Percentiles rank a stretch among this genome's conserved stretches.
These are phyloP conservation scores for Coronaproctus castanopsis DNA, from an alignment of 2,888 invertebrate species.

Conservation along the genomic window DNA sequence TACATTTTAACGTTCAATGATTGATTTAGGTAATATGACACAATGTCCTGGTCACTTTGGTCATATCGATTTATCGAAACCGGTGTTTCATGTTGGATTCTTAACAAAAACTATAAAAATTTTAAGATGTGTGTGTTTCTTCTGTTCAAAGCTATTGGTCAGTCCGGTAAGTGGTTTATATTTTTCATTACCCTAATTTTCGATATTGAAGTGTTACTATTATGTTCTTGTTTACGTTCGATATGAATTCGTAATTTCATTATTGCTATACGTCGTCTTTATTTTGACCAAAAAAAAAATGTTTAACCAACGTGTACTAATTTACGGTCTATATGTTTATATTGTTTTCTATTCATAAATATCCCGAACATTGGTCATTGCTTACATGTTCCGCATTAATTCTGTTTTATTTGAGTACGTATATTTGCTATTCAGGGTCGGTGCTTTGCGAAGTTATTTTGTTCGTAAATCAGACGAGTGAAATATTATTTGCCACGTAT, in stretches of 20 bases:
- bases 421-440: too few relatives aligned
- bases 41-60: slow-evolving; percentile 99
- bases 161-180: slow-evolving; percentile 55
- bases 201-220: background rate
- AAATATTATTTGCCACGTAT: too few relatives aligned
- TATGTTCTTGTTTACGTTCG: background rate
- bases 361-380: too few relatives aligned
- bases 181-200: background rate
- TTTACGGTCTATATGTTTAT: too few relatives aligned
- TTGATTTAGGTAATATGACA: slow-evolving; percentile 60
- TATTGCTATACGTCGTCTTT: too few relatives aligned
- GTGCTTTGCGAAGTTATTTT: too few relatives aligned
- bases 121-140: slow-evolving; percentile 95
- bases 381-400: too few relatives aligned
- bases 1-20: background rate
- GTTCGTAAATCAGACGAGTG: too few relatives aligned
- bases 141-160: slow-evolving; percentile 90
- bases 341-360: too few relatives aligned
- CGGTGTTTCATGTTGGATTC: slow-evolving; percentile 96
- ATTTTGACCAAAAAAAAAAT: too few relatives aligned
- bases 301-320: background rate
- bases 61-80: slow-evolving; percentile 93
- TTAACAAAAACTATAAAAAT: slow-evolving; percentile 92
- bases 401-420: too few relatives aligned
- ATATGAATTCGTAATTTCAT: background rate